A percentile compares a stretch with the other conserved stretches of the same genome.
These are phyloP conservation scores for Labeo calbasu DNA, from an alignment of 2,797 vertebrate genomes.

Conservation along the genomic window DNA sequence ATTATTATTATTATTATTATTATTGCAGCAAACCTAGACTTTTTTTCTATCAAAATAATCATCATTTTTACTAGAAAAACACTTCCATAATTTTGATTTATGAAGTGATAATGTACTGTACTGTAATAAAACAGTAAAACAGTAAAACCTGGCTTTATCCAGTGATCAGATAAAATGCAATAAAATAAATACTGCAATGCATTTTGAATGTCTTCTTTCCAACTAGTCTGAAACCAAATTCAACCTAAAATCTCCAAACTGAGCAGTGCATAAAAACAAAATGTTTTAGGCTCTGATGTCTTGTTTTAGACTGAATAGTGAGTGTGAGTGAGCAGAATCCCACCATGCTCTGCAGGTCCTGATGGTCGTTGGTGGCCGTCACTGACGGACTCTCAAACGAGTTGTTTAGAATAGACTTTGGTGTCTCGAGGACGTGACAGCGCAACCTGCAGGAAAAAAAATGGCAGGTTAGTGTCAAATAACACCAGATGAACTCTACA, in stretches of 20 bases:
- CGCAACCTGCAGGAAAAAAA: slow-evolving; percentile 80
- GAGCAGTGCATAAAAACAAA: neutral
- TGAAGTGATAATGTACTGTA: too few relatives aligned
- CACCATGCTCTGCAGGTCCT: slow-evolving; percentile 83
- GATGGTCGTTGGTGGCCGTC: slow-evolving; percentile 77
- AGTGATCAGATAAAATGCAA: neutral
- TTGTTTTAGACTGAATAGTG: neutral
- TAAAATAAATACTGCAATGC: neutral
- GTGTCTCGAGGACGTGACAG: slow-evolving; percentile 87
- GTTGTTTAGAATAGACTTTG: slow-evolving; percentile 75
- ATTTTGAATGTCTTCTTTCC: neutral
- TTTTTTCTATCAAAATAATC: too few relatives aligned
- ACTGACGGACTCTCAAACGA: slow-evolving; percentile 75
- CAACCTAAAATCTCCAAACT: neutral
- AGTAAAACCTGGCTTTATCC: too few relatives aligned
- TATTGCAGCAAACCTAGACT: too few relatives aligned
- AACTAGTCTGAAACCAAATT: neutral
- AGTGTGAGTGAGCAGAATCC: slow-evolving; percentile 43
- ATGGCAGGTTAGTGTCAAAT: neutral
- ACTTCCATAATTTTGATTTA: too few relatives aligned
- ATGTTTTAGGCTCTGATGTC: too few relatives aligned
- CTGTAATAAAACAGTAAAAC: too few relatives aligned
- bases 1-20: too few relatives aligned
- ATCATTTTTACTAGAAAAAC: too few relatives aligned
- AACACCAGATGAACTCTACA: neutral